A percentile compares a stretch with the other conserved stretches of the same genome.
Conservation (phyloP, 1,140 invertebrate species). For the Vollenhovia emeryi region DNA sequence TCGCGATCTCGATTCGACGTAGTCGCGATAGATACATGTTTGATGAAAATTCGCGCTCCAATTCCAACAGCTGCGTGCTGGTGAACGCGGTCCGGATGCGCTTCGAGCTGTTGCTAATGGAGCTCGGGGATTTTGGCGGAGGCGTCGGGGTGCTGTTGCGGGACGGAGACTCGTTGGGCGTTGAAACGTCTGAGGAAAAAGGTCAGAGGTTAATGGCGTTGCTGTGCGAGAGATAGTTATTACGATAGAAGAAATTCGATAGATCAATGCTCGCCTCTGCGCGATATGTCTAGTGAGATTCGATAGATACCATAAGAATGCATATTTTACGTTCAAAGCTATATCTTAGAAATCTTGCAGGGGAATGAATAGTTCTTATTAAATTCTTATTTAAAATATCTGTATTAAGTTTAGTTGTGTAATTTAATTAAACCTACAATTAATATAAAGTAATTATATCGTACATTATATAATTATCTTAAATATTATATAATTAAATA, state of each 20-base stretch:
- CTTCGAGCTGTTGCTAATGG: slow-evolving; percentile 88
- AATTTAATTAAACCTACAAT: neutral
- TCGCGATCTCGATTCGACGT: slow-evolving; percentile 96
- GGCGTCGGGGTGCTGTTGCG: slow-evolving; percentile 87
- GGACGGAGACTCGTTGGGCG: slow-evolving; percentile 82
- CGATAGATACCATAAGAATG: neutral
- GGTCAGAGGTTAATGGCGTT: neutral
- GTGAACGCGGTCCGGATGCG: slow-evolving; percentile 97
- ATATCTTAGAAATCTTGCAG: neutral
- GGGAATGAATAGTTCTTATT: neutral
- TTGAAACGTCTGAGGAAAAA: slow-evolving; percentile 81
- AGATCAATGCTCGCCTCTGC: slow-evolving; percentile 2
- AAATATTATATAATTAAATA: neutral
- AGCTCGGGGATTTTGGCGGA: slow-evolving; percentile 84
- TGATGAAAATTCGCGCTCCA: slow-evolving; percentile 96
- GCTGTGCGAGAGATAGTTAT: neutral
- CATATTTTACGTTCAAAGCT: neutral
- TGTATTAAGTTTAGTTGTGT: neutral
- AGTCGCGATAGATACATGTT: slow-evolving; percentile 96
- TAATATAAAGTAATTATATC: neutral
- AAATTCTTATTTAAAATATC: no score
- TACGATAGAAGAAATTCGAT: slow-evolving; percentile 10
- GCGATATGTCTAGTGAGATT: neutral
- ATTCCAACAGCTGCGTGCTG: slow-evolving; percentile 94
- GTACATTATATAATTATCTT: neutral